Evolutionary conservation across 2,797 vertebrate species (phyloP), one percentile per base, ranked within the genome.

Genomic region (Danio choprae): DNA sequence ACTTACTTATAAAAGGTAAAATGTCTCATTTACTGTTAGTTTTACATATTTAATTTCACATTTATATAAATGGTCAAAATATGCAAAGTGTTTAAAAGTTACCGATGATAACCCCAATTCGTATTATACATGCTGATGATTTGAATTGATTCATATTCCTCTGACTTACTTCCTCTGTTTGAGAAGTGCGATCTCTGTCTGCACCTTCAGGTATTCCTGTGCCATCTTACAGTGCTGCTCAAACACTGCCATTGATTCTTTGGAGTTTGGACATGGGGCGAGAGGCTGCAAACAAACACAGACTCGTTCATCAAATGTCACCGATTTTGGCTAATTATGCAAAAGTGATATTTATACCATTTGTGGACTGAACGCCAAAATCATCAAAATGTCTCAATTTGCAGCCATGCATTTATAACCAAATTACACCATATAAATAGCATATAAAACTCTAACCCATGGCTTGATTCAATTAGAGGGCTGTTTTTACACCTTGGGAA

Each of bases 151-250:
- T 10, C 10, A 11, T 29, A 8, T 38, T 44, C 1, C 44, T 71
- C 16, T 41, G 0, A 96, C 97, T 95, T 93, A 99, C 98, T 98
- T 99, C 88, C 98, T 96, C 90, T 99, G 98, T 87, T 98, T 94
- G 83, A 99, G 94, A 90, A 99, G 93, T 60, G 98, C 97, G 29
- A 99, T 98, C 94, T 99, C 98, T 0, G 98, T 99, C 87, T 99
- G 98, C 80, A 99, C 98, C 93, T 99, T 99, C 93, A 99, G 96
- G 88, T 99, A 99, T 84, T 99, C 98, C 89, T 99, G 97, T 80
- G 98, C 98, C 98, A 99, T 99, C 93, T 99, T 99, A 92, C 98
- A 99, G 91, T 99, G 98, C 88, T 99, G 98, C 89, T 99, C 97
- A 90, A 99, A 99, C 85, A 99, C 98, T 70, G 97, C 96, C 97